Evolutionary conservation across 2,113 vertebrate genomes (phyloP).

Genomic region (Odontesthes bonariensis): DNA sequence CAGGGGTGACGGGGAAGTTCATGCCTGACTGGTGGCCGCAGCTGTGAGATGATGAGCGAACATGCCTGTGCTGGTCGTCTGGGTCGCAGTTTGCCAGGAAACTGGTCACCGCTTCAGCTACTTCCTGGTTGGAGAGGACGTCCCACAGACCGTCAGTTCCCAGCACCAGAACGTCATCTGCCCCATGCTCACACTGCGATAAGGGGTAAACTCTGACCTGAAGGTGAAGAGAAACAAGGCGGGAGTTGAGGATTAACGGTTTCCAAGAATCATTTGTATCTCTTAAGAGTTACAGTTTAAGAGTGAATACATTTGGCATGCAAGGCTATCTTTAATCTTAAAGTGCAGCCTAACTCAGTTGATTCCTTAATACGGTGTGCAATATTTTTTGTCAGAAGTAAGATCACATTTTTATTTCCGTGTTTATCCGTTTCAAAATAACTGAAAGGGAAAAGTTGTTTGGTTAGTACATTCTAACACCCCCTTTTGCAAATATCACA

Average conservation of each 20-base stretch:
- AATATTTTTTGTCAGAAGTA: neutral
- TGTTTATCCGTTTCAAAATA: no score
- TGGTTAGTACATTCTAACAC: no score
- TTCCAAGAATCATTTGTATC: neutral
- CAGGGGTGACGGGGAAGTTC: constrained; percentile 52
- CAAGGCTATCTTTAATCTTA: neutral
- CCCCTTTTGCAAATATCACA: no score
- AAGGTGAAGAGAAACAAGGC: neutral
- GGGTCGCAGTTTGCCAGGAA: constrained; percentile 97
- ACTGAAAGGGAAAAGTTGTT: no score
- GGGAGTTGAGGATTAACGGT: neutral
- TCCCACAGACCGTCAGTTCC: constrained; percentile 99
- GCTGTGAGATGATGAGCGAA: constrained; percentile 34
- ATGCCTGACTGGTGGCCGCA: constrained; percentile 24
- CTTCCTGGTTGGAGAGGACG: constrained; percentile 96
- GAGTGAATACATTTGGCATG: neutral
- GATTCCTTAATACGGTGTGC: neutral
- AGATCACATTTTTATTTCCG: no score
- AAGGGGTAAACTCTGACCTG: constrained; percentile 94
- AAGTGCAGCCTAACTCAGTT: neutral
- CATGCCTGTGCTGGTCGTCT: constrained; percentile 94
- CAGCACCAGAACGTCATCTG: constrained; percentile 93
- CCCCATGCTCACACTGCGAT: constrained; percentile 87
- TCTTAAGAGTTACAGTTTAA: neutral
- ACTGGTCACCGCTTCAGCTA: constrained; percentile 90